Evolutionary conservation across 2,888 invertebrate species (phyloP).

Genomic region (Tenthredo notha): DNA sequence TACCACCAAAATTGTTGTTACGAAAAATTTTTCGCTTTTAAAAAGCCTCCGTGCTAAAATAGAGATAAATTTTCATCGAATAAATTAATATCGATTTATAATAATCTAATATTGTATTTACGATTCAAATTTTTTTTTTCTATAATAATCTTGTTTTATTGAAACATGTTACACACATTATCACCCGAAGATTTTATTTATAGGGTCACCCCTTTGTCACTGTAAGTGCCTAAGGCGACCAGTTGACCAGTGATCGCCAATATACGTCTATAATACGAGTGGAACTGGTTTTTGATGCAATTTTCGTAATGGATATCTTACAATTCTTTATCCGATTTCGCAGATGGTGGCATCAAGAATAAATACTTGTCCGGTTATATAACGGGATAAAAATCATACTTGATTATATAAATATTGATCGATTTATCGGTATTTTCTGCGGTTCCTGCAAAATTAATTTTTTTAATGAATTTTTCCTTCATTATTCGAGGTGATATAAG

Average conservation of each 20-base stretch:
- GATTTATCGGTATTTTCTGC: neutral
- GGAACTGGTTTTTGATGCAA: slow-evolving; percentile 32
- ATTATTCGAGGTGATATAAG: neutral
- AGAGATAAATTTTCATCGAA: neutral
- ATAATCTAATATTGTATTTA: neutral
- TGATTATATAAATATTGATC: neutral
- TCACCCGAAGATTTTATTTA: neutral
- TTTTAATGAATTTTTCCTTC: neutral
- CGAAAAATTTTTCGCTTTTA: neutral
- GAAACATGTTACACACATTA: slow-evolving; percentile 25
- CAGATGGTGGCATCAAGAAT: neutral
- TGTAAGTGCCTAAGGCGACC: slow-evolving; percentile 29
- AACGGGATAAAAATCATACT: neutral
- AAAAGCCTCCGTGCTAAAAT: neutral
- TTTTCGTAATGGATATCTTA: slow-evolving; percentile 38
- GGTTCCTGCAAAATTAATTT: neutral
- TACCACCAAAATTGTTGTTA: neutral
- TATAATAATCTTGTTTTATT: neutral
- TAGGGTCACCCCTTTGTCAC: slow-evolving; percentile 21
- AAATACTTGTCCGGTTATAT: neutral
- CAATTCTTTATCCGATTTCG: slow-evolving; percentile 33
- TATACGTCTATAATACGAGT: neutral
- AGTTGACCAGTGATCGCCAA: slow-evolving; percentile 36
- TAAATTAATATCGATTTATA: neutral
- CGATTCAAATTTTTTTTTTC: neutral